phyloP scores from a whole-genome alignment of 2,113 vertebrate species.

The Anoura caudifer region DNA sequence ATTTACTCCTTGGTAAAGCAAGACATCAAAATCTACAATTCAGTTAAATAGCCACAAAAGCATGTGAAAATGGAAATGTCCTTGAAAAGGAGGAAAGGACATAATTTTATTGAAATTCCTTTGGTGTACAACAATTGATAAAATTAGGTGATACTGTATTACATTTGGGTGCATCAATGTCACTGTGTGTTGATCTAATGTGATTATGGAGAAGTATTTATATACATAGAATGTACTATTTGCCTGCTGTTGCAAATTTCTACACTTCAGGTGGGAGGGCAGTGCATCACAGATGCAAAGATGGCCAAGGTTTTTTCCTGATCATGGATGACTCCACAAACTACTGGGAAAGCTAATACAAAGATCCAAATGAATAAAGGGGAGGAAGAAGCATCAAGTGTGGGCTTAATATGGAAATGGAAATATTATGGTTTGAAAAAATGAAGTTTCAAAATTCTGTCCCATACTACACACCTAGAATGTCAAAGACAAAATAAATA shows the following conservation, averaged over 20 bases:
- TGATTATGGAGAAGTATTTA: neutral
- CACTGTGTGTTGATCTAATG: neutral
- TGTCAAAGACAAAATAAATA: neutral
- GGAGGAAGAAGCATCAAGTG: neutral
- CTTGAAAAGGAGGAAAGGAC: neutral
- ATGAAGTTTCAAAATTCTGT: neutral
- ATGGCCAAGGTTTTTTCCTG: neutral
- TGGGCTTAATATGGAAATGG: neutral
- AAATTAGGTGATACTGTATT: neutral
- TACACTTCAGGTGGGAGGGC: neutral
- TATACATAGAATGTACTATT: neutral
- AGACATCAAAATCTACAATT: neutral
- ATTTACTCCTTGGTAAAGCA: neutral
- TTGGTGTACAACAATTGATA: neutral
- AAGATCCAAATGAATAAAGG: neutral
- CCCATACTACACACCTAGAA: neutral
- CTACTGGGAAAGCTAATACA: neutral
- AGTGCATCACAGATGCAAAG: neutral
- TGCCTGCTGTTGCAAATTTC: neutral
- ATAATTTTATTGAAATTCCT: neutral
- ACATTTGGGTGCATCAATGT: neutral
- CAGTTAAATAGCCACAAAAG: neutral
- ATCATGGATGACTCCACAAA: neutral
- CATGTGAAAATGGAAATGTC: neutral
- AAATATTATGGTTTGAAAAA: conserved; percentile 11